Evolutionary conservation across 1,140 invertebrate species (phyloP).

Genomic region (Kradibia gibbosae): DNA sequence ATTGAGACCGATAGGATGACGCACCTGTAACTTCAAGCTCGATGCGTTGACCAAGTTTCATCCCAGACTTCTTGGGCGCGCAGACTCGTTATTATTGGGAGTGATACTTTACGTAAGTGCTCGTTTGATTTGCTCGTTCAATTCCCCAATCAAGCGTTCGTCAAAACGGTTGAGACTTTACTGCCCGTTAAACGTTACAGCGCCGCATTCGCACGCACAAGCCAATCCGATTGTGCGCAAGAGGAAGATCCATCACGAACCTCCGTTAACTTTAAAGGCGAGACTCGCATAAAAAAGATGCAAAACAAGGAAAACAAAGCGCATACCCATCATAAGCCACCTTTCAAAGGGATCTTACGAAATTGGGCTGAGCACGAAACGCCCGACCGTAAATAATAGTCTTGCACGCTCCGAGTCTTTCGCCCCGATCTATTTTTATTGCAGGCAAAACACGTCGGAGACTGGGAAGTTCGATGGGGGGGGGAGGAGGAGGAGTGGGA

Average conservation of each 20-base stretch:
- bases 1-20: not conserved
- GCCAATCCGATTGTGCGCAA: conserved; percentile 9
- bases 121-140: not conserved
- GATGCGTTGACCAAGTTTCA: not conserved
- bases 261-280: conserved; percentile 27
- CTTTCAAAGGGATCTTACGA: conserved; percentile 32
- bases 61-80: not conserved
- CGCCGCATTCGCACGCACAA: not conserved
- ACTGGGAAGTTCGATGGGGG: no score
- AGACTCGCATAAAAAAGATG: conserved; percentile 19
- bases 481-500: not conserved
- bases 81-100: not conserved
- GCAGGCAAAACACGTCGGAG: conserved; percentile 30
- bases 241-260: conserved; percentile 12
- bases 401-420: not conserved
- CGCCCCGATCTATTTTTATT: conserved; percentile 50
- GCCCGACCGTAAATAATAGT: conserved; percentile 35
- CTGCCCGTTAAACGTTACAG: conserved; percentile 34
- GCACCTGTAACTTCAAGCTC: not conserved
- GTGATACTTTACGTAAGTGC: not conserved
- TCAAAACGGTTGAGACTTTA: conserved; percentile 17
- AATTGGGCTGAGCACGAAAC: conserved; percentile 42
- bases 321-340: conserved; percentile 9
- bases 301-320: conserved; percentile 34
- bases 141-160: conserved; percentile 21